phyloP scores from a whole-genome alignment of 2,113 vertebrate genomes.

The Columbina picui region DNA sequence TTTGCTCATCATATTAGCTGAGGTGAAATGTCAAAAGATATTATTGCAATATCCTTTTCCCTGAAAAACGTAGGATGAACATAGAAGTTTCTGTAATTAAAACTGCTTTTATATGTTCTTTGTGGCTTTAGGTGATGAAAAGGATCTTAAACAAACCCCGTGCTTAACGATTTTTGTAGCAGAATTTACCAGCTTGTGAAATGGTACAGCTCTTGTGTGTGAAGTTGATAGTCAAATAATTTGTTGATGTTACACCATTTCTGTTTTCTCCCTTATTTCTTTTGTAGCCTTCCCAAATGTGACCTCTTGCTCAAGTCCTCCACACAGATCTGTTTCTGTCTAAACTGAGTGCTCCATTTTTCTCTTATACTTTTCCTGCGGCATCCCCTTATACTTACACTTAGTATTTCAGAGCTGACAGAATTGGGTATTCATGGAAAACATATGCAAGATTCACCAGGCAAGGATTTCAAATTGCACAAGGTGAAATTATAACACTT shows the following conservation, averaged over 20 bases:
- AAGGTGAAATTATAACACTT: constrained; percentile 51
- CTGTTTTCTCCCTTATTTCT: not conserved
- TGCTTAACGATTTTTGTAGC: not conserved
- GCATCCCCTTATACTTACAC: not conserved
- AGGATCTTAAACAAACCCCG: not conserved
- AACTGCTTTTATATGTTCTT: not conserved
- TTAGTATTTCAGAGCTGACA: constrained; percentile 41
- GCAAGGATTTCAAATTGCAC: constrained; percentile 31
- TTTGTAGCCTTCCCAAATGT: not conserved
- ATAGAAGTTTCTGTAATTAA: not conserved
- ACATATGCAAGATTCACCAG: not conserved
- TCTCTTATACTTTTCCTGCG: not conserved
- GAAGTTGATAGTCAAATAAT: not conserved
- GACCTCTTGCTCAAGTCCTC: not conserved
- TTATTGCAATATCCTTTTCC: not conserved
- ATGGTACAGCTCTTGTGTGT: not conserved
- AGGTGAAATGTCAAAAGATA: not conserved
- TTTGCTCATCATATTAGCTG: not conserved
- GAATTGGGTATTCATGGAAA: constrained; percentile 54
- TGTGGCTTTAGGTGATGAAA: not conserved
- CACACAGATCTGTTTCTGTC: not conserved
- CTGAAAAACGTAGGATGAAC: not conserved
- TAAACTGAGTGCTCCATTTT: not conserved
- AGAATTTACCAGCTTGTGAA: not conserved
- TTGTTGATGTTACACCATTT: not conserved